Conservation (phyloP, 2,888 invertebrate genomes). For the Heteromurus nitidus region DNA sequence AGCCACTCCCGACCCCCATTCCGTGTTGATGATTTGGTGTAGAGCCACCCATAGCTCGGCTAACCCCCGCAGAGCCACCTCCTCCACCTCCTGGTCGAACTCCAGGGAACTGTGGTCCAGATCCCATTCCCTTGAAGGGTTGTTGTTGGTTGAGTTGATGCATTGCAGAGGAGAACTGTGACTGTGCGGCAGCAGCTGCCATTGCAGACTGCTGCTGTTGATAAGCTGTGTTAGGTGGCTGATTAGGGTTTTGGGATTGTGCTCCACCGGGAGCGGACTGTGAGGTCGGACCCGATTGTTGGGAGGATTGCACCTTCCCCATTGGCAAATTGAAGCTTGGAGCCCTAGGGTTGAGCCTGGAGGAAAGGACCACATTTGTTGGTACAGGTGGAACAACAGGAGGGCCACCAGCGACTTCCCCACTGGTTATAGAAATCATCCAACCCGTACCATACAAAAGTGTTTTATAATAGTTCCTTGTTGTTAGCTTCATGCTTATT, state of each 20-base stretch:
- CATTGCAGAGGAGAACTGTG: constrained; percentile 40
- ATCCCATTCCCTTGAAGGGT: constrained; percentile 54
- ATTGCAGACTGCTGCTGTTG: constrained; percentile 20
- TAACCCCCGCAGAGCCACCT: constrained; percentile 22
- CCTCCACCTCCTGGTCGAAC: constrained; percentile 18
- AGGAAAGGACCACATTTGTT: constrained; percentile 77
- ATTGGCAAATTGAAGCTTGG: constrained; percentile 80
- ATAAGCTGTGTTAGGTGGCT: constrained; percentile 43
- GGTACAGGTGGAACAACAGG: constrained; percentile 66
- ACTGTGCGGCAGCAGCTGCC: constrained; percentile 23
- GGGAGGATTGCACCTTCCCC: constrained; percentile 56
- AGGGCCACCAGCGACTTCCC: constrained; percentile 50
- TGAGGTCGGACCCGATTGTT: constrained; percentile 40
- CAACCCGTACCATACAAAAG: constrained; percentile 63
- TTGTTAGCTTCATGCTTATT: constrained; percentile 35
- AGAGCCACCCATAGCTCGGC: constrained; percentile 38
- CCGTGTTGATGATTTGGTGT: constrained; percentile 39
- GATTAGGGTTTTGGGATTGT: constrained; percentile 27
- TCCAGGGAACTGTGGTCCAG: constrained; percentile 35
- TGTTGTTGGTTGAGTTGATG: constrained; percentile 34
- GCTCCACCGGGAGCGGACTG: constrained; percentile 5
- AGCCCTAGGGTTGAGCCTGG: constrained; percentile 87
- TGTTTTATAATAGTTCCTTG: constrained; percentile 35
- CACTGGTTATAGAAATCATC: constrained; percentile 25
- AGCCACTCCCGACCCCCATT: constrained; percentile 27